Evolutionary conservation across 2,888 invertebrate genomes (phyloP).

Genomic region (Ferrisia virgata): DNA sequence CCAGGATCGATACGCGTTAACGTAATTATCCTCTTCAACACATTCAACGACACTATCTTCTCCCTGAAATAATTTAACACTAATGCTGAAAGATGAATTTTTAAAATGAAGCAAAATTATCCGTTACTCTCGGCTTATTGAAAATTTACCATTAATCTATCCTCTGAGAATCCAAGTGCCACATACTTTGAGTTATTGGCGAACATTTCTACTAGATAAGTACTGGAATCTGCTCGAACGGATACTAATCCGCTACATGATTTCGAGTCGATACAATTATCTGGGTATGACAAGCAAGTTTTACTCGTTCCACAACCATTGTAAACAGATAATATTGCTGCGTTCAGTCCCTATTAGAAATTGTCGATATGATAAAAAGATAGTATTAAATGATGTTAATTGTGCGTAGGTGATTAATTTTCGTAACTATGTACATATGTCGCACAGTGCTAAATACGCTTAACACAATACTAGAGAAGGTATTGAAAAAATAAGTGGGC

Average conservation of each 20-base stretch:
- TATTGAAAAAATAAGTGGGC: not conserved
- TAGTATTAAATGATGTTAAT: not conserved
- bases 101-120: not conserved
- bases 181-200: constrained; percentile 63
- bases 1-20: constrained; percentile 64
- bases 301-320: constrained; percentile 68
- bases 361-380: not conserved
- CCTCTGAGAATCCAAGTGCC: constrained; percentile 74
- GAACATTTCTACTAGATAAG: constrained; percentile 61
- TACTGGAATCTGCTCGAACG: constrained; percentile 52
- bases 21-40: constrained; percentile 60
- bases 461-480: not conserved
- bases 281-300: constrained; percentile 75
- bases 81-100: not conserved
- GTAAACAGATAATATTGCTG: constrained; percentile 59
- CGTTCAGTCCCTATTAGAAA: constrained; percentile 43
- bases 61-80: constrained; percentile 56
- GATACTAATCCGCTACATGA: constrained; percentile 69
- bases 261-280: constrained; percentile 64
- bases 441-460: too few species aligned
- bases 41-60: constrained; percentile 81
- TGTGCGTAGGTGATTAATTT: not conserved
- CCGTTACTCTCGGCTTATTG: not conserved
- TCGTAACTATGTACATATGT: not conserved
- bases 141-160: constrained; percentile 66